A percentile compares a stretch with the other conserved stretches of the same genome.
These are phyloP conservation scores for Zaprionus nigranus DNA, from an alignment of 1,140 invertebrate species.

Conservation along the genomic window DNA sequence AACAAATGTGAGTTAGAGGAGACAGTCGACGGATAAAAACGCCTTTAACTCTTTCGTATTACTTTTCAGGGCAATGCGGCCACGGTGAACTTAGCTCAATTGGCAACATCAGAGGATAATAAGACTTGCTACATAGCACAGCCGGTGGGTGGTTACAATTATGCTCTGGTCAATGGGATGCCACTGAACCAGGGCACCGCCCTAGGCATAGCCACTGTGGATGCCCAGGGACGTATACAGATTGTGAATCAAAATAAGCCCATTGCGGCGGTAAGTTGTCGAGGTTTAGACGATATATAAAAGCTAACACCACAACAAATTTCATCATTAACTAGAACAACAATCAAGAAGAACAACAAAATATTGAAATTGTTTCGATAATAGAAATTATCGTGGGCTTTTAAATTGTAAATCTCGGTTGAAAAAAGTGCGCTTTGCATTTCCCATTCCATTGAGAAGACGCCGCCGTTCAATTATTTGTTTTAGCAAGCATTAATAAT, in stretches of 20 bases:
- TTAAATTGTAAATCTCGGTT: conserved; percentile 4
- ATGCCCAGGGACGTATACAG: conserved; percentile 81
- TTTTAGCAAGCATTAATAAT: conserved; percentile 12
- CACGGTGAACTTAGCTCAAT: conserved; percentile 88
- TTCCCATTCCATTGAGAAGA: neutral
- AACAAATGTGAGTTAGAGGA: conserved; percentile 86
- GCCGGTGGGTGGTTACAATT: conserved; percentile 89
- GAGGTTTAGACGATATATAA: neutral
- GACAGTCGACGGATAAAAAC: neutral
- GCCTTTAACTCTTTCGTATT: neutral
- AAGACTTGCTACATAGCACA: conserved; percentile 89
- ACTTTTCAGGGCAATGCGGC: conserved; percentile 81
- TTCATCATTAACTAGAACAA: neutral
- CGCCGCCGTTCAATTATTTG: neutral
- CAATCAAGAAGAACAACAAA: neutral
- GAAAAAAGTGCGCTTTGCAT: neutral
- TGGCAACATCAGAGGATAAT: conserved; percentile 86
- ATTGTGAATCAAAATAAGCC: conserved; percentile 84
- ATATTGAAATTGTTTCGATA: conserved; percentile 1
- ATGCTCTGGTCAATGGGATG: conserved; percentile 88
- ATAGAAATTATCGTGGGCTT: neutral
- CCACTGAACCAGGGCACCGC: conserved; percentile 84
- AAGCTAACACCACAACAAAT: neutral
- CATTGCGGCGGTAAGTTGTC: conserved; percentile 71
- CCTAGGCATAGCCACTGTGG: conserved; percentile 81